These are phyloP conservation scores for Rana temporaria DNA, from an alignment of 2,113 vertebrate genomes.

Conservation along the genomic window DNA sequence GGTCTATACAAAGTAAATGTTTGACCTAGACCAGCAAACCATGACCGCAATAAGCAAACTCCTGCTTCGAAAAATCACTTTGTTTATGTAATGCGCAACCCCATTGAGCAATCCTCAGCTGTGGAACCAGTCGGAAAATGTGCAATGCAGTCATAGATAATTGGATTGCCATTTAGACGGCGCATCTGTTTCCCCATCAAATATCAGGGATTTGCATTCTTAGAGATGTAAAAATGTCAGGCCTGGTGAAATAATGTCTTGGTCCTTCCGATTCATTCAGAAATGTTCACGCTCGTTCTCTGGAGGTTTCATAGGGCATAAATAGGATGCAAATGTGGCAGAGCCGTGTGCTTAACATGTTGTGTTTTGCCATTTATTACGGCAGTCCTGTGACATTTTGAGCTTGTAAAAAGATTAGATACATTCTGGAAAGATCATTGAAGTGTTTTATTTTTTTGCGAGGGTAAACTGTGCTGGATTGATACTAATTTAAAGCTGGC, in stretches of 20 bases:
- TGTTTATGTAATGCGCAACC: neutral
- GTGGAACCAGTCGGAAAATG: neutral
- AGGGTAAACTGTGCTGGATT: no score
- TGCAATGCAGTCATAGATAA: neutral
- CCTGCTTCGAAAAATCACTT: neutral
- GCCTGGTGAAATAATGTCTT: neutral
- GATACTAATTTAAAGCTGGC: no score
- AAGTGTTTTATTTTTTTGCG: no score
- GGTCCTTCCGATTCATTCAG: neutral
- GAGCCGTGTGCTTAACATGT: neutral
- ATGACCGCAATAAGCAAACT: neutral
- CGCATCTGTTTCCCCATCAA: constrained; percentile 32
- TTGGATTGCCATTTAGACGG: constrained; percentile 35
- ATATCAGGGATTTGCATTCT: constrained; percentile 36
- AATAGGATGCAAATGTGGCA: no score
- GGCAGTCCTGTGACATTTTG: constrained; percentile 11
- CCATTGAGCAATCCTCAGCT: neutral
- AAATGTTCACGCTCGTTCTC: neutral
- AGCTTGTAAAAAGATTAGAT: no score
- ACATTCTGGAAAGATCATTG: neutral
- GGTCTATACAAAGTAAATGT: neutral
- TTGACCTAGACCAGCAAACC: neutral
- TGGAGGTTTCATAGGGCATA: neutral
- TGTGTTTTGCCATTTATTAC: neutral
- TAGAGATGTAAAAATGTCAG: constrained; percentile 34